Conservation (phyloP, 2,113 vertebrate species). For the Furnarius figulus region DNA sequence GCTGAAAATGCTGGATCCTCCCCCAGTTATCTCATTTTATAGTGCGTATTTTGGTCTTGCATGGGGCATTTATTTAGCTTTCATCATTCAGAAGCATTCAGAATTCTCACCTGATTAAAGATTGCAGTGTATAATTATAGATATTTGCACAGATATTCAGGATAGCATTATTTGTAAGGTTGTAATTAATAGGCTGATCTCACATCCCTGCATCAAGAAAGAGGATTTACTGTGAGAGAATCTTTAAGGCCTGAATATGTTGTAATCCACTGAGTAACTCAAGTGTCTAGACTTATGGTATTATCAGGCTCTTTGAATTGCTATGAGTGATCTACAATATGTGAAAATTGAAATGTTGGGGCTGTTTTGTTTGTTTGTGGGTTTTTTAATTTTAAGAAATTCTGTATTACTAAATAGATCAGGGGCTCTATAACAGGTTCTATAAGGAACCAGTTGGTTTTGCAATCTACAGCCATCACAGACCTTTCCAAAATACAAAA, state of each 20-base stretch:
- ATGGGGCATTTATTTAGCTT: not conserved
- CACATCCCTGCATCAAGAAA: not conserved
- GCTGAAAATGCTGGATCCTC: not conserved
- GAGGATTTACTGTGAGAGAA: not conserved
- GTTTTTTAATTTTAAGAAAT: not conserved
- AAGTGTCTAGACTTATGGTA: not conserved
- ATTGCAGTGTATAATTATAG: not conserved
- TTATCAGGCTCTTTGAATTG: not conserved
- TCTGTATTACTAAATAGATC: not conserved
- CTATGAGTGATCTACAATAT: not conserved
- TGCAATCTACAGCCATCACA: not conserved
- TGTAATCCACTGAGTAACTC: not conserved
- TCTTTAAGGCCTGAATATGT: not conserved
- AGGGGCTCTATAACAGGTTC: not conserved
- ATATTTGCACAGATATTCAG: not conserved
- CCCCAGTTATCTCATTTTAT: not conserved
- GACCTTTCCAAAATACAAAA: not conserved
- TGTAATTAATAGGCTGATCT: not conserved
- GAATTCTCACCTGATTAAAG: not conserved
- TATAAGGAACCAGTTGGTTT: not conserved
- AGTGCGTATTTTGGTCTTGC: not conserved
- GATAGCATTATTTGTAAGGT: not conserved
- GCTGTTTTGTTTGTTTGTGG: rapidly evolving
- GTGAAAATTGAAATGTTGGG: not conserved
- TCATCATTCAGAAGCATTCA: not conserved